These are phyloP conservation scores for Siderastrea radians DNA, from an alignment of 92 coral and sea anemone species.

Conservation along the genomic window DNA sequence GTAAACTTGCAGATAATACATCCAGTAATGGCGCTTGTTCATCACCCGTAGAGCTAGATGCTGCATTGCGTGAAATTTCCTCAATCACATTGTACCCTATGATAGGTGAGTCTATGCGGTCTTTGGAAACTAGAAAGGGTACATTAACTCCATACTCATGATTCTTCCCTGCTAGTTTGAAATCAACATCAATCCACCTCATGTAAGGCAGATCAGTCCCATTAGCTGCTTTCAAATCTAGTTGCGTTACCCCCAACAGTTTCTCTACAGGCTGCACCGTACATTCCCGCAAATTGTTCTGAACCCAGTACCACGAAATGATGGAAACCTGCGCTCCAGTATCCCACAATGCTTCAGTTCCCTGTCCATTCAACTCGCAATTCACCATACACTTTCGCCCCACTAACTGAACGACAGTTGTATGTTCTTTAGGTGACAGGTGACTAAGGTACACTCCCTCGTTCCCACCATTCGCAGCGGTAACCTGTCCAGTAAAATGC, in stretches of 20 bases:
- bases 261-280: conserved; percentile 43
- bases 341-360: conserved; percentile 63
- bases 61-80: conserved; percentile 33
- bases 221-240: conserved; percentile 65
- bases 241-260: conserved; percentile 52
- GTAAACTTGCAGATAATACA: conserved; percentile 30
- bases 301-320: conserved; percentile 44
- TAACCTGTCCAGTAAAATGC: no score
- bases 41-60: neutral
- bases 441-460: conserved; percentile 44
- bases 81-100: conserved; percentile 57
- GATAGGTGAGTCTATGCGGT: conserved; percentile 41
- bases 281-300: conserved; percentile 28
- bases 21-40: neutral
- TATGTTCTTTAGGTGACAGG: conserved; percentile 69
- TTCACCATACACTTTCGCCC: conserved; percentile 63
- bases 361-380: conserved; percentile 49
- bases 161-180: neutral
- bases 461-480: neutral
- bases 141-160: conserved; percentile 7
- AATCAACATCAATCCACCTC: conserved; percentile 56
- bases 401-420: conserved; percentile 59
- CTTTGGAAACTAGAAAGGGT: conserved; percentile 59
- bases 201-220: conserved; percentile 65
- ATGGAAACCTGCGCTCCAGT: conserved; percentile 82